phyloP scores from a whole-genome alignment of 1,140 invertebrate genomes.

The Semibalanus balanoides region DNA sequence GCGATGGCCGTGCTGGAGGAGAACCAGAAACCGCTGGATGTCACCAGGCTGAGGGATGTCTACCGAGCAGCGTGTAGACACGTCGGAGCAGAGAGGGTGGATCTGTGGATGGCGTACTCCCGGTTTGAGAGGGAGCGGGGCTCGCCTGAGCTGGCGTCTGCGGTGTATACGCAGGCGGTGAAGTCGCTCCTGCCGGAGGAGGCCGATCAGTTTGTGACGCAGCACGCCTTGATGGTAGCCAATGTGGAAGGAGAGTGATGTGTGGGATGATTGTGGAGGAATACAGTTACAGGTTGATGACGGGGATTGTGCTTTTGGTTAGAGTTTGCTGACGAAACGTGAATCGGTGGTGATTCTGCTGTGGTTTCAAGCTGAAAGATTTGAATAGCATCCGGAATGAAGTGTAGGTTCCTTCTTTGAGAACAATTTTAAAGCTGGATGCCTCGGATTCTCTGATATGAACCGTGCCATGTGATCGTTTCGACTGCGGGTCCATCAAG shows the following conservation, averaged over 20 bases:
- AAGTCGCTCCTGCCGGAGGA: not conserved
- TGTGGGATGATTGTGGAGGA: too few species aligned
- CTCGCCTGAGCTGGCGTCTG: not conserved
- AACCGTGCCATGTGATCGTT: too few species aligned
- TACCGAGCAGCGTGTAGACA: not conserved
- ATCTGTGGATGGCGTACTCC: not conserved
- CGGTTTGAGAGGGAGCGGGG: not conserved
- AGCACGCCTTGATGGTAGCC: not conserved
- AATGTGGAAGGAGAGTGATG: not conserved
- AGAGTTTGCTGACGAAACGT: too few species aligned
- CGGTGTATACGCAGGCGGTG: not conserved
- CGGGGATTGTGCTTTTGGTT: too few species aligned
- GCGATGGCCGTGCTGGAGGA: not conserved
- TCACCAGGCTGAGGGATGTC: not conserved
- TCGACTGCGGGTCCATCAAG: too few species aligned
- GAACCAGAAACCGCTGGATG: not conserved
- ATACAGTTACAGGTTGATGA: too few species aligned
- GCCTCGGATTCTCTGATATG: too few species aligned
- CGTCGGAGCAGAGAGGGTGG: not conserved
- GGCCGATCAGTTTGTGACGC: not conserved
- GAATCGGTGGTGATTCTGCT: too few species aligned
- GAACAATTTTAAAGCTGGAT: too few species aligned
- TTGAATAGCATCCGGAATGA: too few species aligned
- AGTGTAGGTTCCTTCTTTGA: too few species aligned
- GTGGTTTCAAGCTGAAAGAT: too few species aligned